These are phyloP conservation scores for Agrotis puta DNA, from an alignment of 2,888 invertebrate genomes.

Conservation along the genomic window DNA sequence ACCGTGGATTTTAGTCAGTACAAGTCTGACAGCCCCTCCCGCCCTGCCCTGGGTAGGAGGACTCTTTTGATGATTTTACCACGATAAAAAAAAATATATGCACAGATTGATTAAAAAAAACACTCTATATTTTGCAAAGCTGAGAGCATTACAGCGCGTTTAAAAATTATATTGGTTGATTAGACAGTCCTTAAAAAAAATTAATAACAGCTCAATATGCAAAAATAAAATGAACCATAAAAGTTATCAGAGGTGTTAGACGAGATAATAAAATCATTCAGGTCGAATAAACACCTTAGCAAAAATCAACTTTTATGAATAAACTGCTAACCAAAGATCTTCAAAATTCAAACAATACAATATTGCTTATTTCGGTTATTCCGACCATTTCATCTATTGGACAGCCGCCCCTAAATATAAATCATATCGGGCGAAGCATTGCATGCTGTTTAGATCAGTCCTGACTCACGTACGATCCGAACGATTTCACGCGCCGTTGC, in stretches of 20 bases:
- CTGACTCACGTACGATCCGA: conserved; percentile 49
- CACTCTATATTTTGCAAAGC: too few species aligned
- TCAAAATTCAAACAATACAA: conserved; percentile 41
- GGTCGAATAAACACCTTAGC: conserved; percentile 10
- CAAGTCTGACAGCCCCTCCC: too few species aligned
- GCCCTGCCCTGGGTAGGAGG: too few species aligned
- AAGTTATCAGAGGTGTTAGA: conserved; percentile 31
- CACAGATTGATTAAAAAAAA: too few species aligned
- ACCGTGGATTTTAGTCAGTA: too few species aligned
- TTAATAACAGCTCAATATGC: neutral
- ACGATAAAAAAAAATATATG: too few species aligned
- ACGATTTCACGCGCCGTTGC: conserved; percentile 63
- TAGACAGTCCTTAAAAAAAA: neutral
- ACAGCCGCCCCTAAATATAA: conserved; percentile 50
- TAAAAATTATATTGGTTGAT: too few species aligned
- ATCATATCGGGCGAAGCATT: conserved; percentile 55
- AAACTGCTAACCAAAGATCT: conserved; percentile 6
- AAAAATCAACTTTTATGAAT: conserved; percentile 18
- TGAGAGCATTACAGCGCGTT: too few species aligned
- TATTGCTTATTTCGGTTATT: conserved; percentile 20
- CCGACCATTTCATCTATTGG: conserved; percentile 32
- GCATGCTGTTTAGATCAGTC: conserved; percentile 53
- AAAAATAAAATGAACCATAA: conserved; percentile 7
- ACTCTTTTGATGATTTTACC: too few species aligned
- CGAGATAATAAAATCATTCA: conserved; percentile 25